These are phyloP conservation scores for Latrodectus elegans DNA, from an alignment of 2,888 invertebrate genomes.

Conservation along the genomic window DNA sequence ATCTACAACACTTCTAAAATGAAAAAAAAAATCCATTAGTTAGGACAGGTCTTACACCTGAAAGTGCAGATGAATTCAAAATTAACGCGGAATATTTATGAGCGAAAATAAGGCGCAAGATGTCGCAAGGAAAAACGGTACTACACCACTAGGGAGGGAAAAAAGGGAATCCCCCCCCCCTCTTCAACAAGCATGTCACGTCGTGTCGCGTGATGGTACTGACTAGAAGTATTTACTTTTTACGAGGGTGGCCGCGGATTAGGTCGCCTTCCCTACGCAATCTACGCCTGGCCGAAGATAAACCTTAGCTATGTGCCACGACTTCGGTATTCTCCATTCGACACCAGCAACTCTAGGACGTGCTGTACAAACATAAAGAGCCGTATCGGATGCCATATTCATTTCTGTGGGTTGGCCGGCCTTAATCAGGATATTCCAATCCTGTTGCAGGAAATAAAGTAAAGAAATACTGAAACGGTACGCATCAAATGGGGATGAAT, in stretches of 20 bases:
- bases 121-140: background rate
- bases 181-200: conserved; percentile 30
- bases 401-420: background rate
- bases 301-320: conserved; percentile 38
- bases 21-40: background rate
- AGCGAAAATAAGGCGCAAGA: background rate
- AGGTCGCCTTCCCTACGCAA: conserved; percentile 4
- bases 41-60: background rate
- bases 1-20: background rate
- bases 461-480: background rate
- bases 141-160: too few species aligned
- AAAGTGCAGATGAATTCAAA: background rate
- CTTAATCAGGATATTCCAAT: conserved; percentile 2
- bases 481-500: background rate
- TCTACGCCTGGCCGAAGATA: conserved; percentile 38
- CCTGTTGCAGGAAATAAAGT: background rate
- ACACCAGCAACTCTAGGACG: conserved; percentile 3
- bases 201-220: conserved; percentile 28
- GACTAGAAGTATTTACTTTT: conserved; percentile 53
- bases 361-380: conserved; percentile 11
- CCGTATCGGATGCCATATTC: background rate
- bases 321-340: conserved; percentile 24
- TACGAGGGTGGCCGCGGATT: conserved; percentile 45
- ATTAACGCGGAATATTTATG: background rate
- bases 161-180: background rate